Conservation (phyloP, 1,140 invertebrate species). For the Eupeodes corollae region DNA sequence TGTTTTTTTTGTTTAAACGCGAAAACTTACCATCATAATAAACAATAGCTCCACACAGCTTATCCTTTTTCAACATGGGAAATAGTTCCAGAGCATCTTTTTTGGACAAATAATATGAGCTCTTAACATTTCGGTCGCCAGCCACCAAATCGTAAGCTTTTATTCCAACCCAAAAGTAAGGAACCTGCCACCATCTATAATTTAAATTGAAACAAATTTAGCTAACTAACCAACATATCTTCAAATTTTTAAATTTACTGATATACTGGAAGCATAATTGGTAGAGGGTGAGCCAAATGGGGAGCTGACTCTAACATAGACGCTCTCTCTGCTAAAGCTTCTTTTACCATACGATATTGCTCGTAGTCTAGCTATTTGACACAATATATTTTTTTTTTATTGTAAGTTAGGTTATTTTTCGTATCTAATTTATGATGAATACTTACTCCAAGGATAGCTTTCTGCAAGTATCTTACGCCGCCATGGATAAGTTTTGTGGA, state of each 20-base stretch:
- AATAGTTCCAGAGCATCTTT: slow-evolving; percentile 90
- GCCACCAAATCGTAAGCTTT: slow-evolving; percentile 98
- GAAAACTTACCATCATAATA: slow-evolving; percentile 87
- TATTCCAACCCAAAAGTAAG: slow-evolving; percentile 97
- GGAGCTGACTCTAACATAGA: slow-evolving; percentile 92
- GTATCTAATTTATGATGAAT: neutral
- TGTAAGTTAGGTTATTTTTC: too few species aligned
- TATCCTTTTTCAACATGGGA: slow-evolving; percentile 91
- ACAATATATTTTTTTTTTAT: slow-evolving; percentile 9
- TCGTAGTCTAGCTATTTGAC: slow-evolving; percentile 69
- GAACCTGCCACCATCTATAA: slow-evolving; percentile 91
- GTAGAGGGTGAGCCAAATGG: slow-evolving; percentile 89
- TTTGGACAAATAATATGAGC: slow-evolving; percentile 90
- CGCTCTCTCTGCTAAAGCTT: slow-evolving; percentile 89
- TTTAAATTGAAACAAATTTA: neutral
- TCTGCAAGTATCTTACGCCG: slow-evolving; percentile 95
- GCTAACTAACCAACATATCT: neutral
- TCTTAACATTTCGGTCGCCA: slow-evolving; percentile 87
- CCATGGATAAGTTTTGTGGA: slow-evolving; percentile 99
- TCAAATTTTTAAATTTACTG: slow-evolving; percentile 51
- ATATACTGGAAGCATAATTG: slow-evolving; percentile 98
- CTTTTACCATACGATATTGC: slow-evolving; percentile 95
- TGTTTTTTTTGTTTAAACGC: neutral
- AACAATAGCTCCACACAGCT: slow-evolving; percentile 89
- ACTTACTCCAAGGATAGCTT: slow-evolving; percentile 72